Base-by-base conservation (phyloP, 2,888 invertebrate genomes). In the Danaus chrysippus region DNA sequence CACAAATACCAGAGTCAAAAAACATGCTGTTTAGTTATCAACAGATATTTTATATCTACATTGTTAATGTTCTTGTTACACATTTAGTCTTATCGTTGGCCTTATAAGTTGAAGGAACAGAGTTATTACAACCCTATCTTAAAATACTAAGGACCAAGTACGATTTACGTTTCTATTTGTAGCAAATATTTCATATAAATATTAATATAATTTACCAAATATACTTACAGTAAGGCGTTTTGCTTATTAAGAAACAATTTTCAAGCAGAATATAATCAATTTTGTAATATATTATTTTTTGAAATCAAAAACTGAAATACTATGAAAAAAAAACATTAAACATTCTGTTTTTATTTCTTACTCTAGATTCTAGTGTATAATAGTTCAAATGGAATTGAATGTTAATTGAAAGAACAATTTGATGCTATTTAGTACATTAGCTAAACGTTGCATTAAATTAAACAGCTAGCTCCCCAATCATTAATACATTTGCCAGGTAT, bases 51-150 rank as follows among this genome's bases (percentile, higher is more conserved):
- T 63, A 61, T 69, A 70, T 70, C 66, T 68, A 66, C 67, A 69
- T 64, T 67, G 65, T 58, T 70, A 63, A 68, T 67, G 68, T 67
- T 62, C 59, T 53, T 65, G 70, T 68, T 70, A 34, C 54, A 66
- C 67, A 66, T 67, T 68, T 59, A 67, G 64, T 42, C 58, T 62
- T 70, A 71, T 71, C 69, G 59, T 54, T 57, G 63, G 56, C 69
- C 70, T 68, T 71, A 67, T 69, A 69, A 70, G 69, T 66, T 64
- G 60, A 56, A 61, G 42, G 57, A 41, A 56, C 69, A 69, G 66
- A 69, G 69, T 68, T 67, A 70, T 71, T 68, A 64, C 61, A 60
- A 61, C 55, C 55, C 46, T 46, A 56, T 43, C 19, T 15, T 49
- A 17, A 55, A 62, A 64, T 64, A 58, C 54, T 57, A 57, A n/a